These are phyloP conservation scores for Hycleus cichorii DNA, from an alignment of 1,140 invertebrate species.

Conservation along the genomic window DNA sequence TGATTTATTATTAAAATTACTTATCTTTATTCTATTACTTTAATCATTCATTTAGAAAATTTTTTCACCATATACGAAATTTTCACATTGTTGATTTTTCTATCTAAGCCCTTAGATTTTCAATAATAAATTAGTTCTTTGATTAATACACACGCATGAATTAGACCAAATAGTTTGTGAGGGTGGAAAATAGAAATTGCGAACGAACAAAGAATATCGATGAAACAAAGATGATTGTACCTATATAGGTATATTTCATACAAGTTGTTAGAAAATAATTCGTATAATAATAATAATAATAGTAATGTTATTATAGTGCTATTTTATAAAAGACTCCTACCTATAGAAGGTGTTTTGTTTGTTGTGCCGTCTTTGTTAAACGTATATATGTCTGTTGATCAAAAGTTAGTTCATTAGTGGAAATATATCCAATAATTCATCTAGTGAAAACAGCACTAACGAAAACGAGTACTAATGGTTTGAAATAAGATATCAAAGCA, in stretches of 20 bases:
- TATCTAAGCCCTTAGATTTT: no score
- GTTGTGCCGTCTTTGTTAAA: constrained; percentile 18
- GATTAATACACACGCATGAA: no score
- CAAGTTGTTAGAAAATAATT: not conserved
- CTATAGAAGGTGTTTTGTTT: constrained; percentile 15
- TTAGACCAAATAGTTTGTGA: no score
- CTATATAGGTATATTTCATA: not conserved
- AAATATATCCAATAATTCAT: constrained; percentile 41
- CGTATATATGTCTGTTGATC: constrained; percentile 17
- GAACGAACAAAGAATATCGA: no score
- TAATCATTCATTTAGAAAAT: no score
- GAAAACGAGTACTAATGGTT: constrained; percentile 33
- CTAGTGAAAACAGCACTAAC: constrained; percentile 15
- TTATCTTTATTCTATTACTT: no score
- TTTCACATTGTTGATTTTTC: no score
- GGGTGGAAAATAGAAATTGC: no score
- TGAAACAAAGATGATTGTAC: not conserved
- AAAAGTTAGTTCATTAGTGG: constrained; percentile 41
- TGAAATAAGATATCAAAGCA: constrained; percentile 42
- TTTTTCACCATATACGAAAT: no score
- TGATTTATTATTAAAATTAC: no score
- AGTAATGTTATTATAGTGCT: not conserved
- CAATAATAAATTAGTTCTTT: no score
- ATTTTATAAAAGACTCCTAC: no score
- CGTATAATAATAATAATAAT: not conserved